A percentile compares a stretch with the other conserved stretches of the same genome.
These are phyloP conservation scores for Falco naumanni DNA, from an alignment of 2,797 vertebrate genomes.

Conservation along the genomic window DNA sequence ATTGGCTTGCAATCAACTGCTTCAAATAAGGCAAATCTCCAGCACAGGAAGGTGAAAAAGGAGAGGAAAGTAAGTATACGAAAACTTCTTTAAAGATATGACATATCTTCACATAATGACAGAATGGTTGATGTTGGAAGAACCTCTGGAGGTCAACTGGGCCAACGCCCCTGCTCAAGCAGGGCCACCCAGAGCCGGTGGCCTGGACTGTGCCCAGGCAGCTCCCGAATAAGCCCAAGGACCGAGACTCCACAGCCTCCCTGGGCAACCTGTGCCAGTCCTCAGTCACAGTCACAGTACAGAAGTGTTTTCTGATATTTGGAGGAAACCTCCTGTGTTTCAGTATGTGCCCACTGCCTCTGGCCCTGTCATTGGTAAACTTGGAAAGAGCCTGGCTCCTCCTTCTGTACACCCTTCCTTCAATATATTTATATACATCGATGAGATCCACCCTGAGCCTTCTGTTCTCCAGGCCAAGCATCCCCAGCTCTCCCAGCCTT, in stretches of 20 bases:
- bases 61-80: neutral
- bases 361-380: neutral
- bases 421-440: neutral
- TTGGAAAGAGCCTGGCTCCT: neutral
- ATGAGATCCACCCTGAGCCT: neutral
- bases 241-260: neutral
- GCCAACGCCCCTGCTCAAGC: neutral
- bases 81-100: neutral
- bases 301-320: neutral
- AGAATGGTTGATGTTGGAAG: neutral
- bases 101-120: neutral
- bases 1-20: constrained; percentile 16
- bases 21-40: constrained; percentile 12
- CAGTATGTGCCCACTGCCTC: fast-evolving
- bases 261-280: neutral
- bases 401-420: neutral
- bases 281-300: neutral
- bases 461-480: neutral
- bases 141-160: neutral
- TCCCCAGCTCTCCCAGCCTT: neutral
- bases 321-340: neutral
- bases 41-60: constrained; percentile 4
- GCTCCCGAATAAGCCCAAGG: neutral
- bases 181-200: neutral
- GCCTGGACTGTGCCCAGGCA: neutral